Percentiles rank a stretch among this genome's conserved stretches.
These are phyloP conservation scores for Daphoenositta chrysoptera DNA, from an alignment of 2,113 vertebrate genomes.

Conservation along the genomic window DNA sequence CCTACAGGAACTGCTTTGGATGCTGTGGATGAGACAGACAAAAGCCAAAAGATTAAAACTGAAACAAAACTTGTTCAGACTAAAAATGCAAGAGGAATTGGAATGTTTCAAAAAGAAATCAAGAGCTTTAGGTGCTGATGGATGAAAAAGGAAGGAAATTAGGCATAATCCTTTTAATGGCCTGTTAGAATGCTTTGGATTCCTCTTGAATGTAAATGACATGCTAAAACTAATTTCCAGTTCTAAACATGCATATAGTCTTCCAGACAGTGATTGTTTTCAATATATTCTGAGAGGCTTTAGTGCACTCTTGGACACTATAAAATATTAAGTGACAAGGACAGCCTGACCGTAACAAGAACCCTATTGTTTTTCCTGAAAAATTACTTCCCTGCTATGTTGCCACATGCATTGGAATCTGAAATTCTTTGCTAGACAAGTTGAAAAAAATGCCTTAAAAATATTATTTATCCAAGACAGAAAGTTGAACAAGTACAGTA, in stretches of 20 bases:
- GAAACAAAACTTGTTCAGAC: not conserved
- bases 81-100: not conserved
- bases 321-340: not conserved
- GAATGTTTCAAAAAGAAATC: not conserved
- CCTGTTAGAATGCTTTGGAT: not conserved
- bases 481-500: not conserved
- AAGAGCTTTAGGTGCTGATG: not conserved
- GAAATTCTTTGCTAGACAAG: not conserved
- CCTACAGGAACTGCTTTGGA: not conserved
- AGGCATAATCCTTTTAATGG: not conserved
- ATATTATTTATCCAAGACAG: not conserved
- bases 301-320: not conserved
- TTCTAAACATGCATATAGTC: not conserved
- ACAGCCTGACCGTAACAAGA: not conserved
- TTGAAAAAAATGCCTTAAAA: not conserved
- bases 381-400: not conserved
- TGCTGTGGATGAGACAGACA: not conserved
- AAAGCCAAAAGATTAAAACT: not conserved
- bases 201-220: not conserved
- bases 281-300: not conserved
- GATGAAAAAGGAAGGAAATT: not conserved
- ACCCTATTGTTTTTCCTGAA: not conserved
- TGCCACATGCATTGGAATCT: not conserved
- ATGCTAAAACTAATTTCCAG: not conserved
- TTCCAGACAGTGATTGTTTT: not conserved